Evolutionary conservation across 2,888 invertebrate species (phyloP).

Genomic region (Cheilosia grossa): DNA sequence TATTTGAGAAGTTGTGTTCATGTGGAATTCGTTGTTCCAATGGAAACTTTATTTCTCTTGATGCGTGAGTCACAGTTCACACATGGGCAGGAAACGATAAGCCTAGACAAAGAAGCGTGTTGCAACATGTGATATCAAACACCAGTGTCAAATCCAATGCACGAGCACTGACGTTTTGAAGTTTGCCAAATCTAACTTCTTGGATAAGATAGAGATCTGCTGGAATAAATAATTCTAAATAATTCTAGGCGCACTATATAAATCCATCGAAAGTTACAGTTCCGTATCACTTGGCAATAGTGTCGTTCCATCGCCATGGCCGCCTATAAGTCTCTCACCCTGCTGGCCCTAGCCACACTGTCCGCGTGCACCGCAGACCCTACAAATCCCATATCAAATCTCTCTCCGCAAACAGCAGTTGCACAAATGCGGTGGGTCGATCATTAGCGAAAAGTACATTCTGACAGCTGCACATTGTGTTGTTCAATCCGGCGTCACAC

Average conservation of each 20-base stretch:
- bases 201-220: slow-evolving; percentile 17
- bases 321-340: background rate
- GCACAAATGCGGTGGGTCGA: background rate
- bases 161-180: background rate
- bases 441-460: background rate
- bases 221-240: too few species aligned
- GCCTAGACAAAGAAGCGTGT: too few species aligned
- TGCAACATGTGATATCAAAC: too few species aligned
- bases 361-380: slow-evolving; percentile 14
- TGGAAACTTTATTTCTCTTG: too few species aligned
- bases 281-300: background rate
- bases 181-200: slow-evolving; percentile 5
- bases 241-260: slow-evolving; percentile 37
- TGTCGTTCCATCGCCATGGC: slow-evolving; percentile 17
- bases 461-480: slow-evolving; percentile 4
- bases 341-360: slow-evolving; percentile 6
- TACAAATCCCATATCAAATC: background rate
- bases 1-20: too few species aligned
- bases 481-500: background rate
- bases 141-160: too few species aligned
- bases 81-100: too few species aligned
- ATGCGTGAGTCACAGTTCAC: too few species aligned
- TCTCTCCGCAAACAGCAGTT: slow-evolving; percentile 53
- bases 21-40: too few species aligned
- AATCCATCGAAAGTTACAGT: background rate